phyloP scores from a whole-genome alignment of 1,140 invertebrate species.

The Latrodectus geometricus region DNA sequence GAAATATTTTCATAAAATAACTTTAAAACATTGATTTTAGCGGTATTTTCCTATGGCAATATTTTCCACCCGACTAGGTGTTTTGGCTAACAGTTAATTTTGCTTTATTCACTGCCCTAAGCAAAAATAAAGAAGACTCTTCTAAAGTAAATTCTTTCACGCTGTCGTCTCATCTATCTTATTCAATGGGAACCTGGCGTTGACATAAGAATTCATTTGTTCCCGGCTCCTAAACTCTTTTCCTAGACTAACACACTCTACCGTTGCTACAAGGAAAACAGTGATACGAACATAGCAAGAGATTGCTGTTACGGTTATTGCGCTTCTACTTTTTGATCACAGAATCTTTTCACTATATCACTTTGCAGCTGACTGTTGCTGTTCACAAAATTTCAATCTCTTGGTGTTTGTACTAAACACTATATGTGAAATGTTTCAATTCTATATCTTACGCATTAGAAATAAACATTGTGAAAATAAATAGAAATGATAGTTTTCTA shows the following conservation, averaged over 20 bases:
- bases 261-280: not conserved
- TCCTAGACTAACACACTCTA: not conserved
- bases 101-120: not conserved
- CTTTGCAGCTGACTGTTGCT: no score
- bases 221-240: not conserved
- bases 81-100: not conserved
- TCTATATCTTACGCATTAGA: no score
- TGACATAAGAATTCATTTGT: constrained; percentile 24
- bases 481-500: no score
- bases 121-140: not conserved
- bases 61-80: not conserved
- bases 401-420: no score
- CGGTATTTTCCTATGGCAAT: not conserved
- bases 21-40: not conserved
- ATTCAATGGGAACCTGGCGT: constrained; percentile 7
- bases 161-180: constrained; percentile 5
- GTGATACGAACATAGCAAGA: not conserved
- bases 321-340: not conserved
- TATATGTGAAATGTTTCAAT: no score
- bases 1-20: not conserved
- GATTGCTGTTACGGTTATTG: not conserved
- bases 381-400: no score
- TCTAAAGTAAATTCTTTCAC: constrained; percentile 11
- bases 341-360: not conserved
- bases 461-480: no score